Conservation (phyloP, 92 coral and sea anemone species). For the Pocillopora meandrina region DNA sequence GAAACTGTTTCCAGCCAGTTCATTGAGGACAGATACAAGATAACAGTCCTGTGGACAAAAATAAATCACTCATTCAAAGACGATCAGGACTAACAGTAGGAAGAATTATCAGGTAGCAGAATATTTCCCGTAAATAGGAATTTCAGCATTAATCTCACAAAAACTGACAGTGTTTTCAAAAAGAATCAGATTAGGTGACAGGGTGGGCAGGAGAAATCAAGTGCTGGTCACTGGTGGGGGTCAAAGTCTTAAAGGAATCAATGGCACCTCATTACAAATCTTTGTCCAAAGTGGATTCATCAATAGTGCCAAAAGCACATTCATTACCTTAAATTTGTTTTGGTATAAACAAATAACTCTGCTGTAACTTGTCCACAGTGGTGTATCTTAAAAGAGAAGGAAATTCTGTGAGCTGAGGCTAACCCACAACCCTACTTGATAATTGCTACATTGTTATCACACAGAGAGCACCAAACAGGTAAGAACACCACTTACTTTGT, state of each 20-base stretch:
- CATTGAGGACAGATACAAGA: conserved; percentile 89
- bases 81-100: too few relatives aligned
- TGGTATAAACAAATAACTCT: conserved; percentile 92
- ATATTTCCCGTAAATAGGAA: too few relatives aligned
- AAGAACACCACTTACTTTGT: conserved; percentile 71
- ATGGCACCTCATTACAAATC: too few relatives aligned
- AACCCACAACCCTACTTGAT: not conserved
- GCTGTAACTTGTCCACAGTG: conserved; percentile 94
- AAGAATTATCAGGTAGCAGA: too few relatives aligned
- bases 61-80: not conserved
- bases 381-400: conserved; percentile 69
- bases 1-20: conserved; percentile 97
- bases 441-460: not conserved
- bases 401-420: not conserved
- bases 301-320: not conserved
- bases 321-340: conserved; percentile 88
- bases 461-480: not conserved
- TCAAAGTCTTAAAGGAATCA: not conserved
- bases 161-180: too few relatives aligned
- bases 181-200: too few relatives aligned
- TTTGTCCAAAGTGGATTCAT: too few relatives aligned
- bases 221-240: not conserved
- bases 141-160: too few relatives aligned
- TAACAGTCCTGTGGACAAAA: conserved; percentile 81
- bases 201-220: too few relatives aligned